These are phyloP conservation scores for Cephus nigrinus DNA, from an alignment of 2,888 invertebrate genomes.

Conservation along the genomic window DNA sequence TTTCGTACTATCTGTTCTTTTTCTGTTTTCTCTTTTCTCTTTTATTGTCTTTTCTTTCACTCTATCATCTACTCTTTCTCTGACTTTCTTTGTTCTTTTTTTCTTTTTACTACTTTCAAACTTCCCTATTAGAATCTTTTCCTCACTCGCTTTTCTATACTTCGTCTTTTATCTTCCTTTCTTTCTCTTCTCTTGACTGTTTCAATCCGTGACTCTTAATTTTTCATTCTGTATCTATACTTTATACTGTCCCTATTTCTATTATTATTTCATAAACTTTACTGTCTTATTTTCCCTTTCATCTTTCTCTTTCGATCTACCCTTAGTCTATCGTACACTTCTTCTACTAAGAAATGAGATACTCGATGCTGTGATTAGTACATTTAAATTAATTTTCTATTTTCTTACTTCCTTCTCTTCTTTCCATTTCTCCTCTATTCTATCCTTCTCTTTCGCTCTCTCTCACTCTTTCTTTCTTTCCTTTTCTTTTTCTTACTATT, in stretches of 20 bases:
- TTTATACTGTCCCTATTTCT: constrained; percentile 3
- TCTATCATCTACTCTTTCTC: constrained; percentile 16
- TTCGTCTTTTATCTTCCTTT: constrained; percentile 16
- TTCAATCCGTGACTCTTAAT: not conserved
- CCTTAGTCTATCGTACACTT: not conserved
- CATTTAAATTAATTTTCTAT: not conserved
- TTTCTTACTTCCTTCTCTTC: constrained; percentile 14
- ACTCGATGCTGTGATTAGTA: constrained; percentile 7
- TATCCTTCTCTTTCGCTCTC: not conserved
- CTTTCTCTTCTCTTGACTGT: not conserved
- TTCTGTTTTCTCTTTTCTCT: not conserved
- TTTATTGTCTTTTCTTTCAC: not conserved
- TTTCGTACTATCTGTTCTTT: not conserved
- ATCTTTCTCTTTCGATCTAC: constrained; percentile 14
- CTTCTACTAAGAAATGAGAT: not conserved
- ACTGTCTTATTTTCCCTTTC: not conserved
- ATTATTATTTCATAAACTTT: not conserved
- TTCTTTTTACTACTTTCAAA: not conserved
- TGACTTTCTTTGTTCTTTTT: constrained; percentile 7
- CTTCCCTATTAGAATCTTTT: constrained; percentile 3
- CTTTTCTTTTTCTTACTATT: constrained; percentile 1
- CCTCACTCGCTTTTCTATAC: not conserved
- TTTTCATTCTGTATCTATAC: constrained; percentile 6
- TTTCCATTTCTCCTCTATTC: constrained; percentile 6
- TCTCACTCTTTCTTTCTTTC: not conserved